Evolutionary conservation across 2,888 invertebrate species (phyloP), one percentile per base, ranked within the genome.

Genomic region (Synergus itoensis): DNA sequence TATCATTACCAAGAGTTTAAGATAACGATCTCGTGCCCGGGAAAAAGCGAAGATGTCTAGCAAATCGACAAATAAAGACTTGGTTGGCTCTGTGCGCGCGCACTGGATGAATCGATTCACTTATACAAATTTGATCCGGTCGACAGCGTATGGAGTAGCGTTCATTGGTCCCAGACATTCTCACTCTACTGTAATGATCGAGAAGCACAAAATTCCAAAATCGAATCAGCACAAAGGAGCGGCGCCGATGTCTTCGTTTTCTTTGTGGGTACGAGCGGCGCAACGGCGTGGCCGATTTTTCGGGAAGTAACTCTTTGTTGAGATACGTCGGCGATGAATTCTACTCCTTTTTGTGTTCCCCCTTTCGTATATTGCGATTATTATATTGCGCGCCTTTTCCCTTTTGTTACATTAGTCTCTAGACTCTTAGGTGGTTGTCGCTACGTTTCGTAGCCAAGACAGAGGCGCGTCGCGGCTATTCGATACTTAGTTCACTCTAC

Each of bases 151-250:
- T 5, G 14, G 9, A 28, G 16, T 36, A 9, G 11, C 9, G 63
- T 40, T 64, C 4, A 64, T n/a, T 64, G 16, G n/a, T 40, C 40
- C n/a, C 41, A 9, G 40, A 11, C 1, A 65, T 41, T 65, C 18
- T 41, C 18, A 65, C 12, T 18, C 16, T 41, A 41, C 41, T 40
- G 3, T n/a, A 65, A 41, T 65, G 41, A 65, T 18, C 41, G 41
- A 43, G 65, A 65, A 65, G 65, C 65, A 65, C 41, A 41, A 65
- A 65, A 65, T 43, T 65, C 41, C 4, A 65, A 65, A 65, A 43
- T 65, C 65, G 40, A 64, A 64, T 64, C 16, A 65, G 65, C 65
- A 41, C 65, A 65, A 65, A 65, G 18, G 11, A n/a, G 62, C 28
- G 28, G 62, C 28, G 62, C 28, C n/a, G 11, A 64, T 40, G 40